Evolutionary conservation across 1,140 invertebrate genomes (phyloP).

Genomic region (Capitella teleta): DNA sequence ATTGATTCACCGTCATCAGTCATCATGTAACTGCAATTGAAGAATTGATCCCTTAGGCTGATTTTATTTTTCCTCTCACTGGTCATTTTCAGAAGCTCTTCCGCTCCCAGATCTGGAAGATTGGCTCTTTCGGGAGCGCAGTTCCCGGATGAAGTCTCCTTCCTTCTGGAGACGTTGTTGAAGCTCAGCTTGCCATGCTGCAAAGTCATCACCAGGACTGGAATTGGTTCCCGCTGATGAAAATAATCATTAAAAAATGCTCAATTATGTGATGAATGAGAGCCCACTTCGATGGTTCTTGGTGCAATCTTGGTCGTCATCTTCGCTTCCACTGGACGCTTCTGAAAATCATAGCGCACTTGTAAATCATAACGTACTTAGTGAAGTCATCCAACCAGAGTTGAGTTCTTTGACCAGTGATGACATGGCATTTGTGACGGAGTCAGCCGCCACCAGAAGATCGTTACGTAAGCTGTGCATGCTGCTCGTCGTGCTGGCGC

Average conservation of each 20-base stretch:
- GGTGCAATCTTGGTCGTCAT: conserved; percentile 51
- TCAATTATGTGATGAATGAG: no score
- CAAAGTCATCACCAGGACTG: conserved; percentile 27
- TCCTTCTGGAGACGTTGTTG: conserved; percentile 40
- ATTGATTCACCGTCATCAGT: conserved; percentile 17
- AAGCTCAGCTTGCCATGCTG: conserved; percentile 52
- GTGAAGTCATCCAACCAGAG: conserved; percentile 49
- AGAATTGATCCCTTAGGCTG: not conserved
- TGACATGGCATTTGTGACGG: conserved; percentile 91
- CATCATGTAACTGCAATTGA: not conserved
- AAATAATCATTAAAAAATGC: no score
- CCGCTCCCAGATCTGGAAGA: not conserved
- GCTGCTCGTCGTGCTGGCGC: conserved; percentile 40
- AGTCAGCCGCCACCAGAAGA: conserved; percentile 81
- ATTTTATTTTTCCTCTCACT: not conserved
- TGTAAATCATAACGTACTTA: not conserved
- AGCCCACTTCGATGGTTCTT: no score
- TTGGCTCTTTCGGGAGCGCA: not conserved
- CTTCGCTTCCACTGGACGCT: conserved; percentile 40
- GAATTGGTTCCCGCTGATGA: no score
- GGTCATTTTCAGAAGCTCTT: no score
- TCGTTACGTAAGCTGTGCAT: conserved; percentile 51
- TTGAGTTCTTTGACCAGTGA: conserved; percentile 88
- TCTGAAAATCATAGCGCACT: conserved; percentile 23
- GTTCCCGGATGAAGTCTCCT: conserved; percentile 13